Conservation (phyloP, 92 coral and sea anemone species). For the Chrysogorgia sp. region DNA sequence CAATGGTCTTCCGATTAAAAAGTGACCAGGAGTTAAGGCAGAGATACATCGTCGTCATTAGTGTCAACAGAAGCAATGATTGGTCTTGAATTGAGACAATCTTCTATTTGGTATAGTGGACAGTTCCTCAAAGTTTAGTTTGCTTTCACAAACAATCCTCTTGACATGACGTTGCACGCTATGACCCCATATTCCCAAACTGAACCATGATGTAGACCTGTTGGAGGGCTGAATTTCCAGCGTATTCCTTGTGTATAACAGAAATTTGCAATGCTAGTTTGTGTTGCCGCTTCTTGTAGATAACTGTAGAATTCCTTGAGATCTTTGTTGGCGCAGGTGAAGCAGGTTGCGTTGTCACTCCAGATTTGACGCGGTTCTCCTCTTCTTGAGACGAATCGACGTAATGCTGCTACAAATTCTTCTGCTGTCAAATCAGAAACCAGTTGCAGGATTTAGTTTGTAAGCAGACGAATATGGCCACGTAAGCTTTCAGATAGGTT, state of each 20-base stretch:
- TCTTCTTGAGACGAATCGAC: too few species aligned
- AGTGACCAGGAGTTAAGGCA: too few species aligned
- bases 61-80: too few species aligned
- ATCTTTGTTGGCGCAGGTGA: conserved; percentile 54
- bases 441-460: conserved; percentile 53
- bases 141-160: not conserved
- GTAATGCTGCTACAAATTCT: conserved; percentile 65
- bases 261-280: not conserved
- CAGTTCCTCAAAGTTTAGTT: too few species aligned
- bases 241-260: too few species aligned
- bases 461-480: conserved; percentile 65
- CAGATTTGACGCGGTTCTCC: conserved; percentile 62
- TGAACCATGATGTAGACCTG: too few species aligned
- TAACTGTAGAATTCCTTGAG: too few species aligned
- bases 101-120: not conserved
- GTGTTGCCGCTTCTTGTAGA: conserved; percentile 17
- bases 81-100: conserved; percentile 1
- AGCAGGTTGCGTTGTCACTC: conserved; percentile 63
- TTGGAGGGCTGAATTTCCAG: too few species aligned
- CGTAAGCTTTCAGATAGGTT: conserved; percentile 58
- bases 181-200: not conserved
- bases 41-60: conserved; percentile 46
- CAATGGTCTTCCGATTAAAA: conserved; percentile 53
- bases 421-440: conserved; percentile 59
- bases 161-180: not conserved